Evolutionary conservation across 2,797 vertebrate genomes (phyloP).

Genomic region (Danio jaintianensis): DNA sequence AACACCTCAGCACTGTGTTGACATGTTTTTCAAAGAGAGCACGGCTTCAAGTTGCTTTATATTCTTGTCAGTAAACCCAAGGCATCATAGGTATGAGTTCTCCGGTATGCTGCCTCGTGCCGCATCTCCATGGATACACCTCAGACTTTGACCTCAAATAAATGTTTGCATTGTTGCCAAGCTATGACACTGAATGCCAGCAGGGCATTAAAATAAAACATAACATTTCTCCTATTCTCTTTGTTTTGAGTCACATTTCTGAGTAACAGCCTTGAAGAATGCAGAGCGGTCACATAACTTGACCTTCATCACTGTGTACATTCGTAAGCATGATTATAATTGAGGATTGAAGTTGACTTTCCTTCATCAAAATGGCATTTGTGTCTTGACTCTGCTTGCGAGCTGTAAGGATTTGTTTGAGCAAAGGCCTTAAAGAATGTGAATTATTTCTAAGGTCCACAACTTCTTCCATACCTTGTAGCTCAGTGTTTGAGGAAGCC

Average conservation of each 20-base stretch:
- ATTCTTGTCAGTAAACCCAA: conserved; percentile 64
- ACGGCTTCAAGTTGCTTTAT: background rate
- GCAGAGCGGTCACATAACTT: background rate
- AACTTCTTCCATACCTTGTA: background rate
- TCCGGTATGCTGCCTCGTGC: conserved; percentile 49
- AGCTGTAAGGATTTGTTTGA: conserved; percentile 31
- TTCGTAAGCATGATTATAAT: conserved; percentile 22
- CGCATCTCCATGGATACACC: conserved; percentile 56
- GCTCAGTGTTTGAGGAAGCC: background rate
- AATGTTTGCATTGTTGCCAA: conserved; percentile 40
- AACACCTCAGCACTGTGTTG: background rate
- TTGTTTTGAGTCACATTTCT: conserved; percentile 6
- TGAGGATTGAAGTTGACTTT: conserved; percentile 30
- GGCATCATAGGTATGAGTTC: conserved; percentile 60
- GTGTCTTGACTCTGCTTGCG: conserved; percentile 15
- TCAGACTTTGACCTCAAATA: conserved; percentile 55
- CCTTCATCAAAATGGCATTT: conserved; percentile 43
- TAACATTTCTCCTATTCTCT: background rate
- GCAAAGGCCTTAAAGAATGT: conserved; percentile 21
- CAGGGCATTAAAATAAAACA: conserved; percentile 50
- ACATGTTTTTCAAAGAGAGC: background rate
- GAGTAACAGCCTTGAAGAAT: conserved; percentile 20
- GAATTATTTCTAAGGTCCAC: conserved; percentile 4
- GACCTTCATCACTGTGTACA: conserved; percentile 4
- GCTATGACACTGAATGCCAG: background rate